Percentiles rank a stretch among this genome's conserved stretches.
Conservation (phyloP, 2,113 vertebrate genomes). For the Brienomyrus brachyistius region DNA sequence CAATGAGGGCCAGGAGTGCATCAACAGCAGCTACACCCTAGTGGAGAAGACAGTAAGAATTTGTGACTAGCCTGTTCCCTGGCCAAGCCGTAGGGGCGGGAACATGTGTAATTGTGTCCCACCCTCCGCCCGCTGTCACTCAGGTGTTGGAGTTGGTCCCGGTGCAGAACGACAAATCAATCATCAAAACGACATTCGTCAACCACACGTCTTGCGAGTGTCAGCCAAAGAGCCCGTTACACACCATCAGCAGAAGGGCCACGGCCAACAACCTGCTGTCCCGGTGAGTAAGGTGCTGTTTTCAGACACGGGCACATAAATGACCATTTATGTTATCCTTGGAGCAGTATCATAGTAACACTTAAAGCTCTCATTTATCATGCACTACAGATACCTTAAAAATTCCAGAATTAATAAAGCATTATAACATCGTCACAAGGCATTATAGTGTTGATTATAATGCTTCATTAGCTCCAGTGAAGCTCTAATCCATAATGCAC, state of each 20-base stretch:
- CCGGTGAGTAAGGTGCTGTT: slow-evolving; percentile 42
- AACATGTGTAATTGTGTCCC: neutral
- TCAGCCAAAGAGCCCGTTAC: slow-evolving; percentile 46
- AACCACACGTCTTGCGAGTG: slow-evolving; percentile 61
- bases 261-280: slow-evolving; percentile 31
- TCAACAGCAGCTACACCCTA: slow-evolving; percentile 47
- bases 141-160: slow-evolving; percentile 54
- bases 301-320: neutral
- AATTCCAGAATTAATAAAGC: neutral
- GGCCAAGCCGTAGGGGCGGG: neutral
- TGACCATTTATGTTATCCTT: neutral
- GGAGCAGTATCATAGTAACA: neutral
- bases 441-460: neutral
- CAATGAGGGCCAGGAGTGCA: slow-evolving; percentile 51
- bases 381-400: neutral
- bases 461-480: neutral
- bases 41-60: slow-evolving; percentile 59
- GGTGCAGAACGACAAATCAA: slow-evolving; percentile 35
- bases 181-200: slow-evolving; percentile 50
- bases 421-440: neutral
- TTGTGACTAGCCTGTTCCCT: neutral
- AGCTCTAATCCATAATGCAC: neutral
- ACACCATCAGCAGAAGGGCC: slow-evolving; percentile 56
- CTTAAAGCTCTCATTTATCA: neutral
- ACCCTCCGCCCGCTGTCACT: neutral